A percentile compares a stretch with the other conserved stretches of the same genome.
Evolutionary conservation across 2,797 vertebrate species (phyloP).

Genomic region (Sarcoramphus papa): DNA sequence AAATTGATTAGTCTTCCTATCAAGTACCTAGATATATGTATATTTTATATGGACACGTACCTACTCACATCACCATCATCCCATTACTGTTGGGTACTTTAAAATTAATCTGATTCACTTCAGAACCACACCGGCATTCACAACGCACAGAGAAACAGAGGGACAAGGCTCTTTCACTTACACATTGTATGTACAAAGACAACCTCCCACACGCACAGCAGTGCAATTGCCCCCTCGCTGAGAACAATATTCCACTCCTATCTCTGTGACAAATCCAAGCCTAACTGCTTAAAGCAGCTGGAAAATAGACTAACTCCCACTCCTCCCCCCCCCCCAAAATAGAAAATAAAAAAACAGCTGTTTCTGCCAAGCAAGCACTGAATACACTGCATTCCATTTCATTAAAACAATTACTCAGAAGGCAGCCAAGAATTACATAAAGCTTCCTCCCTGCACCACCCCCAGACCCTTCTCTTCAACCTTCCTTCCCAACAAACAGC

Average conservation of each 20-base stretch:
- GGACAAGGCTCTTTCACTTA: not conserved
- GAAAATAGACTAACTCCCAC: conserved; percentile 5
- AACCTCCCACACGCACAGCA: not conserved
- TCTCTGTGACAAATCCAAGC: not conserved
- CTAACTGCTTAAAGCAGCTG: conserved; percentile 37
- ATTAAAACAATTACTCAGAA: conserved; percentile 80
- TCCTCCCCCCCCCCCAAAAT: not conserved
- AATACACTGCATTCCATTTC: conserved; percentile 77
- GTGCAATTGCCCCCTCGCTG: not conserved
- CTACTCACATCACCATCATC: not conserved
- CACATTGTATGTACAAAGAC: not conserved
- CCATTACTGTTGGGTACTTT: not conserved
- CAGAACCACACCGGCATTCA: not conserved
- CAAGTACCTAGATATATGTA: not conserved
- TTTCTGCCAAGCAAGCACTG: conserved; percentile 71
- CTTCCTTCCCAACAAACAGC: not conserved
- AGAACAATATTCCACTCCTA: not conserved
- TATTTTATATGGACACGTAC: not conserved
- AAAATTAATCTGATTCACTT: not conserved
- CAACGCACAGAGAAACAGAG: not conserved
- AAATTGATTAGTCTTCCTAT: not conserved
- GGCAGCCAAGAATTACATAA: conserved; percentile 79
- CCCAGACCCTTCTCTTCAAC: not conserved
- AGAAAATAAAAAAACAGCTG: conserved; percentile 30
- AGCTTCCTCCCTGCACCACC: conserved; percentile 73